Evolutionary conservation across 2,888 invertebrate species (phyloP).

Genomic region (Zootermopsis nevadensis): DNA sequence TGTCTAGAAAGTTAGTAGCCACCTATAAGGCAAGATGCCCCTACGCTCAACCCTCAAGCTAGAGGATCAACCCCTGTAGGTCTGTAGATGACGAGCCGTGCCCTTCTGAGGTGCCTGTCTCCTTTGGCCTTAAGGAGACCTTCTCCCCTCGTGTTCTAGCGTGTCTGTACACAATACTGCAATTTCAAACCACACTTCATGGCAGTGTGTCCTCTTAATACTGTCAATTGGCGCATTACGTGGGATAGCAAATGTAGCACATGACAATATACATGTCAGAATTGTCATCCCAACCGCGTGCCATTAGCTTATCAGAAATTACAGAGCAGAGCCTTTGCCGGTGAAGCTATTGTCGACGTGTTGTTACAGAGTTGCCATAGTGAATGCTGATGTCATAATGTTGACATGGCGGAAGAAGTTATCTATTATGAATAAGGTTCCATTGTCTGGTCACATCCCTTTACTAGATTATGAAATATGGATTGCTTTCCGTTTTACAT

Average conservation of each 20-base stretch:
- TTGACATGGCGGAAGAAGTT: not conserved
- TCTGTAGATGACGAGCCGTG: too few species aligned
- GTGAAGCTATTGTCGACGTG: not conserved
- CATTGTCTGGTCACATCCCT: not conserved
- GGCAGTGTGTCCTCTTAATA: not conserved
- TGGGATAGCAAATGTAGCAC: not conserved
- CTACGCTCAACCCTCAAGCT: too few species aligned
- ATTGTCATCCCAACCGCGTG: slow-evolving; percentile 1
- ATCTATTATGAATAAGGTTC: not conserved
- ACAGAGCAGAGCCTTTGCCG: not conserved
- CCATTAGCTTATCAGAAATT: slow-evolving; percentile 18
- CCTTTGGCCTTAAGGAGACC: not conserved
- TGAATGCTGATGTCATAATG: not conserved
- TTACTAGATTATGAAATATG: not conserved
- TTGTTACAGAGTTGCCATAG: not conserved
- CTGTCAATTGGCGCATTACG: not conserved
- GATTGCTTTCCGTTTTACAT: not conserved
- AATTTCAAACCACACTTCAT: not conserved
- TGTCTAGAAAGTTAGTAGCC: too few species aligned
- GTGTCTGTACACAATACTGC: not conserved
- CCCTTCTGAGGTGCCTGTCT: not conserved
- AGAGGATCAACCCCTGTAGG: too few species aligned
- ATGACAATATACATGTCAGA: not conserved
- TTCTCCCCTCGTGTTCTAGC: not conserved
- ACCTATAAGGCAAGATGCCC: too few species aligned